phyloP scores from a whole-genome alignment of 1,140 invertebrate species.

The Drosophila melanogaster region DNA sequence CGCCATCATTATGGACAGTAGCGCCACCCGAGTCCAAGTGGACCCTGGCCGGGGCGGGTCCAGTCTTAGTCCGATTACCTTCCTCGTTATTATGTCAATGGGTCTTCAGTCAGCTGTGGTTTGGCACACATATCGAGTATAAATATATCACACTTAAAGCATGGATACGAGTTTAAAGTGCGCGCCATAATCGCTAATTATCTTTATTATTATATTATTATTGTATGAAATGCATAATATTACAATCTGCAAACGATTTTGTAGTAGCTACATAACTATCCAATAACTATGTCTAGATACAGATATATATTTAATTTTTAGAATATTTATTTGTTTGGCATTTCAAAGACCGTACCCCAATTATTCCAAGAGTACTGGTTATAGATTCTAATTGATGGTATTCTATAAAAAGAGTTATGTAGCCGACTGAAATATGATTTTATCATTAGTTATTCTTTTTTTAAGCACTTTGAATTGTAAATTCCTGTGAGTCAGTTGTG shows the following conservation, averaged over 20 bases:
- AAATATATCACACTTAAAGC: conserved; percentile 38
- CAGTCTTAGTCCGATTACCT: conserved; percentile 72
- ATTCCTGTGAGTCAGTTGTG: neutral
- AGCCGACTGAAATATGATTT: too few relatives aligned
- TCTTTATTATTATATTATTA: too few relatives aligned
- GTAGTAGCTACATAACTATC: too few relatives aligned
- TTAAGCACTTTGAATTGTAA: neutral
- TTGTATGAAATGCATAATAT: neutral
- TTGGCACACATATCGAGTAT: conserved; percentile 43
- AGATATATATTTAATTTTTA: too few relatives aligned
- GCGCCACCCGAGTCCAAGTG: conserved; percentile 32
- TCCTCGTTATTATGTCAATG: conserved; percentile 84
- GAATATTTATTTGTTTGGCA: too few relatives aligned
- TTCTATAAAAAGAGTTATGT: too few relatives aligned
- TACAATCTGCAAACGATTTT: too few relatives aligned
- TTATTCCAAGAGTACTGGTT: too few relatives aligned
- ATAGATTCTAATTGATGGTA: too few relatives aligned
- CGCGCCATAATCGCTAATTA: too few relatives aligned
- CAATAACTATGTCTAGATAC: too few relatives aligned
- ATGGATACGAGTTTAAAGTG: conserved; percentile 28
- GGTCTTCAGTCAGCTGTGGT: conserved; percentile 60
- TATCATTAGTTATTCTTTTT: neutral
- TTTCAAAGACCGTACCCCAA: too few relatives aligned
- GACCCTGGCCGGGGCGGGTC: conserved; percentile 28
- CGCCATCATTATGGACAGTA: conserved; percentile 15